These are phyloP conservation scores for Lycopodina hypogea DNA, from an alignment of 37 sponge, comb jelly and placozoan species.

Conservation along the genomic window DNA sequence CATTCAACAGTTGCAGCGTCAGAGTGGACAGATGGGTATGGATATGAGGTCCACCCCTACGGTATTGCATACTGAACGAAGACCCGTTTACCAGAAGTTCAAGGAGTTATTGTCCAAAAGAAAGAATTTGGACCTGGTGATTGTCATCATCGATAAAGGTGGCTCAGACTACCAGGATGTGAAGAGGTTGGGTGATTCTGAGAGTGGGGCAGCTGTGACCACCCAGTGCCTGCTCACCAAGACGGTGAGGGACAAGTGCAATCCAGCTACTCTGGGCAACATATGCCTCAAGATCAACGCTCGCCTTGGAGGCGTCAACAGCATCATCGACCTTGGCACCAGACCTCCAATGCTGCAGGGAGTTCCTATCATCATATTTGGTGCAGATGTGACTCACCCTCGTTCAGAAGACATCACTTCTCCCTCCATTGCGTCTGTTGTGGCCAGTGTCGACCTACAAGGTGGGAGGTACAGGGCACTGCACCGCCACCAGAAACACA, in stretches of 20 bases:
- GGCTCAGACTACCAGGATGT: constrained; percentile 15
- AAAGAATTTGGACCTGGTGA: constrained; percentile 24
- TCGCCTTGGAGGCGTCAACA: constrained; percentile 75
- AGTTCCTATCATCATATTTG: constrained; percentile 65
- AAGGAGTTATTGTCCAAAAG: no score
- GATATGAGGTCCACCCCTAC: no score
- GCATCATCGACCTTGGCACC: constrained; percentile 19
- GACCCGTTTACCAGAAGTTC: not conserved
- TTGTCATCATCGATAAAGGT: constrained; percentile 28
- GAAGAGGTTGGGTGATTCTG: constrained; percentile 62
- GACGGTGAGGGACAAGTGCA: constrained; percentile 53
- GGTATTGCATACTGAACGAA: no score
- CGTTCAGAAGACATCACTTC: constrained; percentile 31
- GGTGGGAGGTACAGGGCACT: no score
- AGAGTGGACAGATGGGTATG: no score
- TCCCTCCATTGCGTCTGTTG: constrained; percentile 78
- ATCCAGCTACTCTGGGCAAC: constrained; percentile 47
- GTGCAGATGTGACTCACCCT: constrained; percentile 86
- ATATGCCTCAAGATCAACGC: constrained; percentile 82
- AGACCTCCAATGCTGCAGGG: constrained; percentile 1
- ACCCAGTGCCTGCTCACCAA: constrained; percentile 74
- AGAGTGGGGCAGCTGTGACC: no score
- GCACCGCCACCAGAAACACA: no score
- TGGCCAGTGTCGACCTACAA: constrained; percentile 18
- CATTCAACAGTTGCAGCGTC: no score